Conservation (phyloP, 1,140 invertebrate genomes). For the Planococcus citri region DNA sequence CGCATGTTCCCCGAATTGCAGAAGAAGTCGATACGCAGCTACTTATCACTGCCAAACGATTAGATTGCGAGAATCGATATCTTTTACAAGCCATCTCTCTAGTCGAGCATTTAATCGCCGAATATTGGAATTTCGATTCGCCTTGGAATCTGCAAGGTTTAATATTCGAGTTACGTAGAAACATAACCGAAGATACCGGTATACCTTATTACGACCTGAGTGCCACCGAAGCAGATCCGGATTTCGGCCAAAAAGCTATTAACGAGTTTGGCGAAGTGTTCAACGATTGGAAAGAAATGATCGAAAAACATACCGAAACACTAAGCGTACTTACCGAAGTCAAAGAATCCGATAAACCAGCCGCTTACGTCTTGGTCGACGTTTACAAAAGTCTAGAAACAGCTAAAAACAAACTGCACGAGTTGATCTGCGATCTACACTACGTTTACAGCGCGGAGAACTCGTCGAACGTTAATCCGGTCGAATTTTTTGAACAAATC, state of each 20-base stretch:
- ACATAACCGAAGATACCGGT: not conserved
- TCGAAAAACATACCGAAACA: not conserved
- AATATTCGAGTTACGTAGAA: not conserved
- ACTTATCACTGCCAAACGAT: not conserved
- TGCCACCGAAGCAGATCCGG: not conserved
- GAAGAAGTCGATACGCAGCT: not conserved
- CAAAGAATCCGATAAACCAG: not conserved
- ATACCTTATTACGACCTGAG: not conserved
- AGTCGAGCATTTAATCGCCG: not conserved
- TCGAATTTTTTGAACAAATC: conserved; percentile 10
- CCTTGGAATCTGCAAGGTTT: not conserved
- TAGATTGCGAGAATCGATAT: not conserved
- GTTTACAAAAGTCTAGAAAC: not conserved
- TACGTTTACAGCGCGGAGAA: not conserved
- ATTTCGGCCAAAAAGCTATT: not conserved
- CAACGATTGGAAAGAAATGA: not conserved
- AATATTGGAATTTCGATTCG: not conserved
- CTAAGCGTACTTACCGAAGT: not conserved
- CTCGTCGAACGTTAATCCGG: not conserved
- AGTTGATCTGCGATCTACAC: conserved; percentile 6
- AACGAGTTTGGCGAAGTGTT: not conserved
- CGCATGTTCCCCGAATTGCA: no score
- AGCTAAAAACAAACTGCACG: not conserved
- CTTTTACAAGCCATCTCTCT: not conserved
- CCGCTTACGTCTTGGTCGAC: not conserved